These are phyloP conservation scores for Oscheius sp. DNA, from an alignment of 1,140 invertebrate genomes.

Conservation along the genomic window DNA sequence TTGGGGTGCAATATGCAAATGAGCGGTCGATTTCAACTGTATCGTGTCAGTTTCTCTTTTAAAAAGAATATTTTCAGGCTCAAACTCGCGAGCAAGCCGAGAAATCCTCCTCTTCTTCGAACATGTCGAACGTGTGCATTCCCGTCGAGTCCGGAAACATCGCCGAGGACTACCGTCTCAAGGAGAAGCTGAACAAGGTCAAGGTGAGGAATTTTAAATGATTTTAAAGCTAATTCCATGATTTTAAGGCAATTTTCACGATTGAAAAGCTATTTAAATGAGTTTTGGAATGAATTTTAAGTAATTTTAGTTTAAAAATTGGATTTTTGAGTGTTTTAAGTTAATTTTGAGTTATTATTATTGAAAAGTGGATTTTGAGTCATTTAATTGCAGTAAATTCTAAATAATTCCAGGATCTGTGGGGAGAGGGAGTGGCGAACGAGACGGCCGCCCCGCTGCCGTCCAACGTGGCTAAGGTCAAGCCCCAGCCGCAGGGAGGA, in stretches of 20 bases:
- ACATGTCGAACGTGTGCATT: not conserved
- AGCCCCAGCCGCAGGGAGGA: conserved; percentile 21
- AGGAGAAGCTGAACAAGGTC: conserved; percentile 35
- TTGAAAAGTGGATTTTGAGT: too few species aligned
- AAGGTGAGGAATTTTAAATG: conserved; percentile 37
- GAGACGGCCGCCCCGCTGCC: not conserved
- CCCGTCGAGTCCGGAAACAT: conserved; percentile 17
- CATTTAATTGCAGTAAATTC: too few species aligned
- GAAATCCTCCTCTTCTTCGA: not conserved
- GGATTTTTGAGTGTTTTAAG: too few species aligned
- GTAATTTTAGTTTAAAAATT: not conserved
- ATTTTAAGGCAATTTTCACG: not conserved
- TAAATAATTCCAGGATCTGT: conserved; percentile 3
- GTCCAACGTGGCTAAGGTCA: conserved; percentile 26
- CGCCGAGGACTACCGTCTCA: conserved; percentile 15
- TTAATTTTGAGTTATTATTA: too few species aligned
- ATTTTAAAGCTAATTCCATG: not conserved
- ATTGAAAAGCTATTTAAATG: not conserved
- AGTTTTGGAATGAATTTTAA: not conserved
- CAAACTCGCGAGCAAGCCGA: not conserved
- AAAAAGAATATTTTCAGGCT: too few species aligned
- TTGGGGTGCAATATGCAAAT: too few species aligned
- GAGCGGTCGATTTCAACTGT: too few species aligned
- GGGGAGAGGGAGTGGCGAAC: not conserved
- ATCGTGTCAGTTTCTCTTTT: too few species aligned